phyloP scores from a whole-genome alignment of 2,797 vertebrate species.

The Scleropages formosus region DNA sequence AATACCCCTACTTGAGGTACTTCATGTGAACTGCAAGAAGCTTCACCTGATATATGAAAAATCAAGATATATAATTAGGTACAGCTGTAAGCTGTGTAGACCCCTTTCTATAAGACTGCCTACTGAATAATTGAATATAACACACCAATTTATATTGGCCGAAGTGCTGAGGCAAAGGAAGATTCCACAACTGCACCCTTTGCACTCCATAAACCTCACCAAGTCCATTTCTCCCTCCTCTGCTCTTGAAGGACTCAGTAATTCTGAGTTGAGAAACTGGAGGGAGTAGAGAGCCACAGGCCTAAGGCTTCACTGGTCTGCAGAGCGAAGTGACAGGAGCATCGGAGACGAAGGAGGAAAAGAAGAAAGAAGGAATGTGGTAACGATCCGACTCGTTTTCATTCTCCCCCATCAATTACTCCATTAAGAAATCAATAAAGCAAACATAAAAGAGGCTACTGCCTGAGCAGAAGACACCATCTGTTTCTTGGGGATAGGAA shows the following conservation, averaged over 20 bases:
- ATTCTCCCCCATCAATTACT: conserved; percentile 36
- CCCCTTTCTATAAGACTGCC: not conserved
- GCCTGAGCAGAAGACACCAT: conserved; percentile 25
- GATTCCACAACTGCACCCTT: not conserved
- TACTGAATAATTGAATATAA: not conserved
- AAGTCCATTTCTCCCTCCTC: conserved; percentile 32
- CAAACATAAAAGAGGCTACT: conserved; percentile 36
- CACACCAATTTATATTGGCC: not conserved
- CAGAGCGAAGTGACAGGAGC: not conserved
- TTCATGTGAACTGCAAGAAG: not conserved
- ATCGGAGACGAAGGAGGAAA: not conserved
- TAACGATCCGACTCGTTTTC: conserved; percentile 31
- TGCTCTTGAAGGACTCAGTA: conserved; percentile 32
- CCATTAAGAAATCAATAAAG: conserved; percentile 41
- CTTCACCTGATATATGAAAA: not conserved
- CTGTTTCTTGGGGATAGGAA: conserved; percentile 21
- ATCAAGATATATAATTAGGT: not conserved
- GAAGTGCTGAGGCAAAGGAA: not conserved
- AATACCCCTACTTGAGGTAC: not conserved
- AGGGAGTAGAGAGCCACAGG: not conserved
- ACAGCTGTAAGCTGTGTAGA: not conserved
- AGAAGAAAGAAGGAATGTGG: conserved; percentile 12
- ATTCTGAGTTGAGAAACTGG: conserved; percentile 22
- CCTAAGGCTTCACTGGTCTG: not conserved
- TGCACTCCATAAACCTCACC: conserved; percentile 31